Evolutionary conservation across 2,113 vertebrate species (phyloP).

Genomic region (Pantherophis guttatus): DNA sequence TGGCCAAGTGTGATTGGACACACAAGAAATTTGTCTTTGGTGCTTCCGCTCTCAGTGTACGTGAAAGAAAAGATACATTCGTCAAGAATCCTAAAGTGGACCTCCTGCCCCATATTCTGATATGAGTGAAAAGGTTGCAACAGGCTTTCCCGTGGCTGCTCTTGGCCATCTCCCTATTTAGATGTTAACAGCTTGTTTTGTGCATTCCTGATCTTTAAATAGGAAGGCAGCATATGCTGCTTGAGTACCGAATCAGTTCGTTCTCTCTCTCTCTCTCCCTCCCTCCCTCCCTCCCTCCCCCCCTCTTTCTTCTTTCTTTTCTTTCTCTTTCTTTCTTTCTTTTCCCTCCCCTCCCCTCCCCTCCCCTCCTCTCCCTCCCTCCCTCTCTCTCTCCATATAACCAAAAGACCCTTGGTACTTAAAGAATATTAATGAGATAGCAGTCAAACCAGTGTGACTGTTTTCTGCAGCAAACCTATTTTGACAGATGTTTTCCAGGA

Average conservation of each 20-base stretch:
- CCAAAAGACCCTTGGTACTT: neutral
- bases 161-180: constrained; percentile 22
- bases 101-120: neutral
- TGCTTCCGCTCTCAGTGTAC: too few species aligned
- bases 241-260: constrained; percentile 23
- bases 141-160: neutral
- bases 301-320: neutral
- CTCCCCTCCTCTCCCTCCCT: too few species aligned
- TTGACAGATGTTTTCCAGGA: neutral
- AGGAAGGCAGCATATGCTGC: constrained; percentile 50
- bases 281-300: neutral
- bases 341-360: fast-evolving
- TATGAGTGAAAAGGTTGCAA: constrained; percentile 32
- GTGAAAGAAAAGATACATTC: too few species aligned
- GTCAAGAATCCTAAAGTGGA: too few species aligned
- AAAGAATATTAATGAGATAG: neutral
- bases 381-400: neutral
- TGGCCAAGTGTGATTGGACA: too few species aligned
- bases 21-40: too few species aligned
- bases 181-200: constrained; percentile 41
- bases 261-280: too few species aligned
- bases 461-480: neutral
- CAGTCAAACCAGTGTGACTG: neutral
- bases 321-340: fast-evolving
- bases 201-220: constrained; percentile 40